Conservation (phyloP, 2,888 invertebrate species). For the Seira musarum region DNA sequence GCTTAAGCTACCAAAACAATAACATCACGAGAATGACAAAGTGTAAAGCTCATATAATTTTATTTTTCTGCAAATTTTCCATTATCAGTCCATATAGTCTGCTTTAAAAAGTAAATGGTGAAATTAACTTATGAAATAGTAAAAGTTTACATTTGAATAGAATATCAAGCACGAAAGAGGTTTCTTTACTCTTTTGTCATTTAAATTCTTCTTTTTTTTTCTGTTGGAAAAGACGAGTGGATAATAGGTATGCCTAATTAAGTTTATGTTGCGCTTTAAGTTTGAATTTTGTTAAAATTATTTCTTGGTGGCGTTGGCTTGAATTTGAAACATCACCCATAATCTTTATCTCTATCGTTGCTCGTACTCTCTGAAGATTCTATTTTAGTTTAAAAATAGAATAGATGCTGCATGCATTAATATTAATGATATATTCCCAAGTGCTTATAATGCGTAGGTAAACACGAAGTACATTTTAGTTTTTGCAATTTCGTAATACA, state of each 20-base stretch:
- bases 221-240: background rate
- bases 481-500: slow-evolving; percentile 3
- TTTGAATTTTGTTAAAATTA: background rate
- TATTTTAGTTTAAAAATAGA: background rate
- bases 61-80: background rate
- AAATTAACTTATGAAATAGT: background rate
- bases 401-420: background rate
- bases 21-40: background rate
- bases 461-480: too few relatives aligned
- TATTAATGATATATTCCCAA: slow-evolving; percentile 5
- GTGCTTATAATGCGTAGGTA: background rate
- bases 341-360: too few relatives aligned
- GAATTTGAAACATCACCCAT: too few relatives aligned
- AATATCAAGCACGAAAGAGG: too few relatives aligned
- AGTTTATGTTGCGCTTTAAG: slow-evolving; percentile 5
- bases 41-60: background rate
- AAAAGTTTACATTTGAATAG: too few relatives aligned
- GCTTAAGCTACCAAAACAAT: slow-evolving; percentile 2
- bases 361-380: background rate
- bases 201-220: background rate
- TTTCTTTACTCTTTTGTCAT: background rate
- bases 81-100: background rate
- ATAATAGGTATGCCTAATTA: slow-evolving; percentile 4
- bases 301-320: too few relatives aligned
- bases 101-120: background rate